Base-by-base conservation (phyloP, 2,113 vertebrate genomes). In the Gulo gulo region DNA sequence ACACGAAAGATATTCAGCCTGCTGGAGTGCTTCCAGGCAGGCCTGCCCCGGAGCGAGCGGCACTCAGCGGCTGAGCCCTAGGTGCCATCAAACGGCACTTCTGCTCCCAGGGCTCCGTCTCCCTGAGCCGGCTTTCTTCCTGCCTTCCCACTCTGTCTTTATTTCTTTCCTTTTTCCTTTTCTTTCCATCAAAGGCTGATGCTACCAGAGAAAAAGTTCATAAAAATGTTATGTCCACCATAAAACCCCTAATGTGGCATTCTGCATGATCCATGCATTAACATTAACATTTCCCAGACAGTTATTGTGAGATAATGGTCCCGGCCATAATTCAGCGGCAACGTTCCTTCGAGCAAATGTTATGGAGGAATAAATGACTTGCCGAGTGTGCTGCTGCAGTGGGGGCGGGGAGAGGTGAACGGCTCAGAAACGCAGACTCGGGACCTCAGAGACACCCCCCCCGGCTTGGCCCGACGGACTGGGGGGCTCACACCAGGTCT, bases 191-290 rank as follows among this genome's bases (percentile, higher is more conserved):
- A 96, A 97, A 98, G 95, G 96, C 97, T 98, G 97, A 97, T 97
- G 97, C 97, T 98, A 93, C 90, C 97, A 76, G 96, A 98, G 98
- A 98, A 98, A 98, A 98, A 98, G 98, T 98, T 98, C 98, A 98
- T 98, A 98, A 98, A 98, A 98, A 98, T 98, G 98, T 98, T 98
- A 98, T 98, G 98, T 98, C 97, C 98, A 98, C 98, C 98, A 98
- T 98, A 98, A 98, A 98, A 98, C 88, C 98, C 97, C 97, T 98
- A 98, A 98, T 98, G 97, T 96, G 96, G 97, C 98, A 98, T 98
- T 98, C 98, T 97, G 97, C 97, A 97, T 98, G 97, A 98, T 98
- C 97, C 97, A 98, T 97, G 98, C 98, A 98, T 98, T 98, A 98
- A 97, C 98, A 98, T 98, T 98, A 98, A 98, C 98, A 98, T 98